A percentile compares a stretch with the other conserved stretches of the same genome.
Conservation (phyloP, 2,797 vertebrate genomes). For the Darevskia nairensis region DNA sequence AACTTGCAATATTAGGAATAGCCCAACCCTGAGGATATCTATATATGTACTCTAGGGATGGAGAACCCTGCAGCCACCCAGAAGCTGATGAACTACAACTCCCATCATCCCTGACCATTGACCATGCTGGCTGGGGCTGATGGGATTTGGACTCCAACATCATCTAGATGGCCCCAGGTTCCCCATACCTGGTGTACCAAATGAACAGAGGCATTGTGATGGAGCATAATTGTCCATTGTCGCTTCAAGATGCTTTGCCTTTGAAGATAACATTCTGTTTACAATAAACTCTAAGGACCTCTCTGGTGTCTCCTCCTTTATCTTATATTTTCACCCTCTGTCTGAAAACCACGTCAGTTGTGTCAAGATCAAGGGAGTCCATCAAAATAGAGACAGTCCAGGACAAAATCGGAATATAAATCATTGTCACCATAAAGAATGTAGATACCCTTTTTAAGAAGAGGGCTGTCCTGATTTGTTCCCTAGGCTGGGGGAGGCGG, state of each 20-base stretch:
- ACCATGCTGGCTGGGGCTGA: background rate
- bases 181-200: background rate
- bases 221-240: constrained; percentile 51
- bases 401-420: constrained; percentile 81
- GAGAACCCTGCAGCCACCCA: background rate
- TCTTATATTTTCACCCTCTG: constrained; percentile 72
- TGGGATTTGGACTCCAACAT: background rate
- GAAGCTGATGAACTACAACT: background rate
- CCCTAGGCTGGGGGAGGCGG: constrained; percentile 76
- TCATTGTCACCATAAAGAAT: constrained; percentile 74
- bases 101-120: background rate
- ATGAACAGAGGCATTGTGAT: constrained; percentile 51
- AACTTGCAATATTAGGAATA: background rate
- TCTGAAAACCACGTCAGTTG: constrained; percentile 77
- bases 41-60: background rate
- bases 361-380: constrained; percentile 86
- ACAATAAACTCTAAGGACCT: constrained; percentile 75
- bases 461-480: constrained; percentile 68
- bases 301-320: constrained; percentile 82
- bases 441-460: constrained; percentile 68
- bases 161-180: background rate
- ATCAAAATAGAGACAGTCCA: constrained; percentile 82
- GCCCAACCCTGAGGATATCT: background rate
- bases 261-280: constrained; percentile 84
- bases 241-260: constrained; percentile 70